These are phyloP conservation scores for Neuroterus valhalla DNA, from an alignment of 1,140 invertebrate species.

Conservation along the genomic window DNA sequence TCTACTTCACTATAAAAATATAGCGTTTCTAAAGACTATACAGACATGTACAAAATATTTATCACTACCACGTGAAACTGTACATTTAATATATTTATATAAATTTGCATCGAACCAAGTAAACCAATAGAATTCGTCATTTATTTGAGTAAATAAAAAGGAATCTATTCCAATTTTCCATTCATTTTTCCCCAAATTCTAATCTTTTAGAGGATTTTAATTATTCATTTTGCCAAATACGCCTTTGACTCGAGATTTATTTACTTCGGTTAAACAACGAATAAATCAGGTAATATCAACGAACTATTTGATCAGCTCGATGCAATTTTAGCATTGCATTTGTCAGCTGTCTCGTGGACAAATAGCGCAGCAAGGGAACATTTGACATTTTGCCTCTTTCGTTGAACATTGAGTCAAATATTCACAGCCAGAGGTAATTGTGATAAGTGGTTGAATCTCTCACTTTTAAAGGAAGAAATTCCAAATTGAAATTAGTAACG, in stretches of 20 bases:
- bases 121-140: neutral
- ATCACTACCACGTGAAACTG: neutral
- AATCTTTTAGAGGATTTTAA: too few relatives aligned
- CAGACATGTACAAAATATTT: constrained; percentile 34
- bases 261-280: neutral
- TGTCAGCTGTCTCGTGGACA: neutral
- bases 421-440: neutral
- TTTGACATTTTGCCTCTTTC: neutral
- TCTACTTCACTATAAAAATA: constrained; percentile 56
- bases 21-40: constrained; percentile 48
- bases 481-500: neutral
- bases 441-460: neutral
- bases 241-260: neutral
- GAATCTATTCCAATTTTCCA: neutral
- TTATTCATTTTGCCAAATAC: too few relatives aligned
- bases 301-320: neutral
- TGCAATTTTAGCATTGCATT: neutral
- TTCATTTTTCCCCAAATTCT: too few relatives aligned
- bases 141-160: neutral
- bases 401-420: neutral
- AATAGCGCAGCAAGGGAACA: neutral
- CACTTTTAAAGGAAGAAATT: neutral
- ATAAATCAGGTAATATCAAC: neutral
- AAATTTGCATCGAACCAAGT: constrained; percentile 9
- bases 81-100: constrained; percentile 1